Base-by-base conservation (phyloP, 2,797 vertebrate species). In the Gymnopithys bicolor region DNA sequence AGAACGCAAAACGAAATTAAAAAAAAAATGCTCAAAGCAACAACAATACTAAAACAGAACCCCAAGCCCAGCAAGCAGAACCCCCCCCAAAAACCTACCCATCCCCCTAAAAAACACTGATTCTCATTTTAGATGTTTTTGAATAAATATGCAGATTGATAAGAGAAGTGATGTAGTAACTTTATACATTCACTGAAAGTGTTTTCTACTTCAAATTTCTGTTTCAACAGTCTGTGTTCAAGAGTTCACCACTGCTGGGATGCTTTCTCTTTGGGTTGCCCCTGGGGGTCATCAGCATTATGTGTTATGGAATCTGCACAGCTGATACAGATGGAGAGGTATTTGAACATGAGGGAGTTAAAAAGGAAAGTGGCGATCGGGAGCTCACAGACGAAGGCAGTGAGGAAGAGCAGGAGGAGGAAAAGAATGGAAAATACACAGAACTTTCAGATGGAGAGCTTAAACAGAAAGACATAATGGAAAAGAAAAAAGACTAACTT, bases 291-390 rank as follows among this genome's bases (percentile, higher is more conserved):
- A 99, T 99, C 97, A 99, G 99, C 96, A 98, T 99, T 97, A 99
- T 99, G 99, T 99, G 99, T 96, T 99, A 99, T 0, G 99, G 99
- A 92, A 99, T 99, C 98, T 99, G 99, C 97, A 99, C 98, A 3
- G 99, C 99, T 2, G 99, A 99, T 95, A 96, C 99, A 1, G 99
- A 99, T 11, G 99, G 99, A 70, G 98, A 98, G 6, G 79, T 97
- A 1, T 98, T 98, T 10, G 98, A 99, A 33, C 95, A 96, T 3
- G 98, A 99, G 53, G 83, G 97, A 32, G 96, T 97, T 86, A 99
- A 98, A 97, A 98, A 97, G 85, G 99, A 99, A 66, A 96, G 93
- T 3, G 96, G 98, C 63, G 98, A 98, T 22, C 98, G 96, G 17
- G 99, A 97, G 32, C 87, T 92, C 33, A 92, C 97, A 0, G 99